Evolutionary conservation across 2,888 invertebrate genomes (phyloP).

Genomic region (Melinaea marsaeus): DNA sequence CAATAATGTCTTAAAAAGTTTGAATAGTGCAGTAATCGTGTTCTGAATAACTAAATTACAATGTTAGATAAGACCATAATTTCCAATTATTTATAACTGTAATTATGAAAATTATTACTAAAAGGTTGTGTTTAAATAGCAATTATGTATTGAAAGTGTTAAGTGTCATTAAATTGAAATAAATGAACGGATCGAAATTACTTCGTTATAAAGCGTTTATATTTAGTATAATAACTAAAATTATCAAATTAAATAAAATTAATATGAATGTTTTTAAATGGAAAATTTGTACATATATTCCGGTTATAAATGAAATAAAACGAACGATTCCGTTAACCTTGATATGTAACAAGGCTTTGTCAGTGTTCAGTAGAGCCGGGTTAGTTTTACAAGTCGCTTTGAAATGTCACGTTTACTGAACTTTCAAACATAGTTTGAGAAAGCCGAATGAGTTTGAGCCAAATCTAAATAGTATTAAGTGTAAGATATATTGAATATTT

Average conservation of each 20-base stretch:
- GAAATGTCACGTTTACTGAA: constrained; percentile 28
- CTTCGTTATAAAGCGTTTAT: constrained; percentile 2
- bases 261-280: constrained; percentile 8
- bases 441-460: constrained; percentile 6
- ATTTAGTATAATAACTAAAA: constrained; percentile 3
- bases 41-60: not conserved
- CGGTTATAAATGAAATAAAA: constrained; percentile 39
- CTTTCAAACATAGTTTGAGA: constrained; percentile 7
- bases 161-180: constrained; percentile 17
- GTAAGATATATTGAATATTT: no score
- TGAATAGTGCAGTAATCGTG: not conserved
- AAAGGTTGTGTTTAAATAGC: constrained; percentile 12
- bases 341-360: constrained; percentile 31
- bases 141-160: constrained; percentile 15
- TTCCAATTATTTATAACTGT: not conserved
- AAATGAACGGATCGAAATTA: constrained; percentile 18
- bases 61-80: not conserved
- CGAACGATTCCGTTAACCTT: constrained; percentile 48
- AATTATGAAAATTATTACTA: constrained; percentile 12
- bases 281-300: constrained; percentile 17
- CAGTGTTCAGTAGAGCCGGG: constrained; percentile 20
- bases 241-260: constrained; percentile 1
- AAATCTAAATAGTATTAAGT: no score
- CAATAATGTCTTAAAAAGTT: not conserved
- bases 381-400: constrained; percentile 28